Conservation (phyloP, 2,888 invertebrate genomes). For the Melanostoma scalare region DNA sequence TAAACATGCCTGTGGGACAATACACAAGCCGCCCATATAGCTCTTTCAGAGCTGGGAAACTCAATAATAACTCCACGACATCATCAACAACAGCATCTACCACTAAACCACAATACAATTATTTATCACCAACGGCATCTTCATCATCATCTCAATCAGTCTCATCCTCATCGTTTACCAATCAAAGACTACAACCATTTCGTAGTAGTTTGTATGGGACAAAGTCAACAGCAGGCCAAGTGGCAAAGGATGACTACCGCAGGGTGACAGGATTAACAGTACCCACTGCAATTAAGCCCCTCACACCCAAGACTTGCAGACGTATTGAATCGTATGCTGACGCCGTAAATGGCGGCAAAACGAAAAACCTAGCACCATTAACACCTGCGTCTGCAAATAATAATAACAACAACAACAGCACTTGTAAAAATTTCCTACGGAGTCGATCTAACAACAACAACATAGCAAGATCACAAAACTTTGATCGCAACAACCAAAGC, state of each 20-base stretch:
- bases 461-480: constrained; percentile 71
- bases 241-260: constrained; percentile 53
- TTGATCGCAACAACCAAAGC: constrained; percentile 75
- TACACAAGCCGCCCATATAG: constrained; percentile 81
- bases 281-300: constrained; percentile 77
- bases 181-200: constrained; percentile 79
- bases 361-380: constrained; percentile 61
- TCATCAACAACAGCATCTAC: constrained; percentile 61
- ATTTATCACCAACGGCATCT: constrained; percentile 66
- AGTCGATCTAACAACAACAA: constrained; percentile 73
- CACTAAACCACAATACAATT: constrained; percentile 58
- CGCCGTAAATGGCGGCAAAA: constrained; percentile 69
- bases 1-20: constrained; percentile 81
- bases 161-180: constrained; percentile 71
- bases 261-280: constrained; percentile 22
- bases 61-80: constrained; percentile 31
- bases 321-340: constrained; percentile 79
- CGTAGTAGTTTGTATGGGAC: constrained; percentile 80
- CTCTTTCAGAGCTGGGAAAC: constrained; percentile 79
- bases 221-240: constrained; percentile 64
- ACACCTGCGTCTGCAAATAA: constrained; percentile 40
- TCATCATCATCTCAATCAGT: constrained; percentile 71
- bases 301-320: constrained; percentile 80
- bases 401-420: constrained; percentile 46
- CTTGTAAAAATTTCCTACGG: constrained; percentile 75